These are phyloP conservation scores for Zootermopsis nevadensis DNA, from an alignment of 2,888 invertebrate species.

Conservation along the genomic window DNA sequence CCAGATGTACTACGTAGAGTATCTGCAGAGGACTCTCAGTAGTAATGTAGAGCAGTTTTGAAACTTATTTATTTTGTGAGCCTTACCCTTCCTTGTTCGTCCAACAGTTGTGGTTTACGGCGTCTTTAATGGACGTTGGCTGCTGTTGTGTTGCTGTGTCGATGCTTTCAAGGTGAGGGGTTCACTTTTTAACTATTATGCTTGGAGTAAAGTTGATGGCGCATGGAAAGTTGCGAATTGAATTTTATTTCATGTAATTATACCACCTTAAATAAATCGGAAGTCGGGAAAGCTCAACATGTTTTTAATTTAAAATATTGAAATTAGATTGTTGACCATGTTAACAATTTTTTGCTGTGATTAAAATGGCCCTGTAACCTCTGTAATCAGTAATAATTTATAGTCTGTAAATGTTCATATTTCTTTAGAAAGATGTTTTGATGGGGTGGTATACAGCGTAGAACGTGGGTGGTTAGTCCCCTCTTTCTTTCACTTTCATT, in stretches of 20 bases:
- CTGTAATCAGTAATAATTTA: too few relatives aligned
- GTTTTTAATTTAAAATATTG: neutral
- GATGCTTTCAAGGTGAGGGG: neutral
- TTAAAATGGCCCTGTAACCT: too few relatives aligned
- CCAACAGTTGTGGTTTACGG: slow-evolving; percentile 14
- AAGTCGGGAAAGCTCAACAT: neutral
- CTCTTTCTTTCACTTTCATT: too few relatives aligned
- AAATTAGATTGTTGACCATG: too few relatives aligned
- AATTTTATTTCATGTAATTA: neutral
- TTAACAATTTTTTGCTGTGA: too few relatives aligned
- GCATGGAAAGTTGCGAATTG: neutral
- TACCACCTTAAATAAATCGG: neutral
- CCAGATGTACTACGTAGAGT: slow-evolving; percentile 12
- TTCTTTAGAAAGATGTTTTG: too few relatives aligned
- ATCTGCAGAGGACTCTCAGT: slow-evolving; percentile 6
- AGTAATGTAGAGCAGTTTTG: slow-evolving; percentile 26
- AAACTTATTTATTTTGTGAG: slow-evolving; percentile 32
- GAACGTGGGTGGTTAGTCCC: too few relatives aligned
- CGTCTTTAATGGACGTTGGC: neutral
- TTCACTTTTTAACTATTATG: neutral
- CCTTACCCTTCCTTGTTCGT: slow-evolving; percentile 11
- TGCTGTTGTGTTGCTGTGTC: neutral
- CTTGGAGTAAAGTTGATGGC: neutral
- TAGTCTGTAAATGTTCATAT: too few relatives aligned
- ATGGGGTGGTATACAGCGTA: too few relatives aligned